These are phyloP conservation scores for Noctua pronuba DNA, from an alignment of 2,888 invertebrate genomes.

Conservation along the genomic window DNA sequence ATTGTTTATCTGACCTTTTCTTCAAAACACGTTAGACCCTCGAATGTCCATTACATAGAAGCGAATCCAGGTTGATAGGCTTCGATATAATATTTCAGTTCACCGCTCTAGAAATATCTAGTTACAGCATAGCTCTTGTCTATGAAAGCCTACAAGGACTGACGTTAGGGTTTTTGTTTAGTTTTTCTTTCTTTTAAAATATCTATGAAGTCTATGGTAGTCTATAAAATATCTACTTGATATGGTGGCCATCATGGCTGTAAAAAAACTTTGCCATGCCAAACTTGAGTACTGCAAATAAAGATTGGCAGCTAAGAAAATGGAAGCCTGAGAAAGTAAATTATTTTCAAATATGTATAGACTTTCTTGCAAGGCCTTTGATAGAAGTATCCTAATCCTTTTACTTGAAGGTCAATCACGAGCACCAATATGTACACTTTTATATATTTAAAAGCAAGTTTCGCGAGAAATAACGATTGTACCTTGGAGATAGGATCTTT, in stretches of 20 bases:
- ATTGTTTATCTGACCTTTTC: not conserved
- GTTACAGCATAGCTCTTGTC: constrained; percentile 50
- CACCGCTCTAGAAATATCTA: constrained; percentile 33
- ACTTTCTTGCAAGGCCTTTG: not conserved
- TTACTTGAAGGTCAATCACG: not conserved
- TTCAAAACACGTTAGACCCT: not conserved
- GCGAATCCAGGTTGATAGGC: constrained; percentile 39
- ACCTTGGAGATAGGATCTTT: too few species aligned
- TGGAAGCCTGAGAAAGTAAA: not conserved
- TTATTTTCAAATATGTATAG: not conserved
- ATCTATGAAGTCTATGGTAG: not conserved
- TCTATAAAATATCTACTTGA: not conserved
- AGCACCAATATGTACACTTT: too few species aligned
- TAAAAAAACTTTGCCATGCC: not conserved
- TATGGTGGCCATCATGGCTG: not conserved
- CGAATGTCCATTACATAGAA: not conserved
- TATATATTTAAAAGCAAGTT: too few species aligned
- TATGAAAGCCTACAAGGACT: constrained; percentile 62
- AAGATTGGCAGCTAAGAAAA: not conserved
- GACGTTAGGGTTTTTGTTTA: not conserved
- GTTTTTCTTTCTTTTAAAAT: not conserved
- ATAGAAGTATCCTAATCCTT: not conserved
- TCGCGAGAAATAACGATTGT: too few species aligned
- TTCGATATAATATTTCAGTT: constrained; percentile 65
- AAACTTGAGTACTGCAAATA: too few species aligned